Conservation (phyloP, 92 coral and sea anemone species). For the Zoanthus sociatus region DNA sequence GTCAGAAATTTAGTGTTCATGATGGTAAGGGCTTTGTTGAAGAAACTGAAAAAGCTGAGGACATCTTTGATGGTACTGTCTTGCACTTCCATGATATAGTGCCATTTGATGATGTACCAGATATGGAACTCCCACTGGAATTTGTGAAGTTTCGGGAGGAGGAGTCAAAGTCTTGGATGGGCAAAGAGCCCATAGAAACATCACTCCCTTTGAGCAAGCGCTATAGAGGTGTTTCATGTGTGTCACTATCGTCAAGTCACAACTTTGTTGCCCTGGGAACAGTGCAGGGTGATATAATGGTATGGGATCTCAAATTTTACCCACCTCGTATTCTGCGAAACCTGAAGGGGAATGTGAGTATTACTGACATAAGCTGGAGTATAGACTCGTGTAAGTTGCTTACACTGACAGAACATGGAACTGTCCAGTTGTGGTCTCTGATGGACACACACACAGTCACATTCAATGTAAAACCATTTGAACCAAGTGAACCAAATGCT, state of each 20-base stretch:
- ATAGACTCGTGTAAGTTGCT: conserved; percentile 67
- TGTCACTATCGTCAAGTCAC: conserved; percentile 71
- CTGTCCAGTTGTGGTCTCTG: conserved; percentile 76
- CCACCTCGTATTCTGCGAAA: conserved; percentile 85
- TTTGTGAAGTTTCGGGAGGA: conserved; percentile 67
- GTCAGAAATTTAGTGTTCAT: conserved; percentile 57
- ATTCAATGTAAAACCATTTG: conserved; percentile 78
- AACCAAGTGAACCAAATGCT: conserved; percentile 72
- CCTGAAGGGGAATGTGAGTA: conserved; percentile 62
- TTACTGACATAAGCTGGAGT: conserved; percentile 73
- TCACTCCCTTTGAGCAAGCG: conserved; percentile 76
- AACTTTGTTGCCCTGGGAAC: conserved; percentile 79
- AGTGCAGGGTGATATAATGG: conserved; percentile 79
- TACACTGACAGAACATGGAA: conserved; percentile 70
- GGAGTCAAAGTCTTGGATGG: conserved; percentile 84
- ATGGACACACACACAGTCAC: conserved; percentile 58
- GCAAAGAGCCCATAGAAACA: conserved; percentile 47
- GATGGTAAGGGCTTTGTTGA: conserved; percentile 40
- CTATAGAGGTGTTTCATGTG: conserved; percentile 77
- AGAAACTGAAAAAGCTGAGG: conserved; percentile 48
- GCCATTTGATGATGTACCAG: conserved; percentile 66
- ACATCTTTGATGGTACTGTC: conserved; percentile 78
- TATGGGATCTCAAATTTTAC: conserved; percentile 74
- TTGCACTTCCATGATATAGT: conserved; percentile 70
- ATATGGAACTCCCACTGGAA: conserved; percentile 54